Conservation (phyloP, 37 sponge, comb jelly and placozoan species). For the Beroe ovata region DNA sequence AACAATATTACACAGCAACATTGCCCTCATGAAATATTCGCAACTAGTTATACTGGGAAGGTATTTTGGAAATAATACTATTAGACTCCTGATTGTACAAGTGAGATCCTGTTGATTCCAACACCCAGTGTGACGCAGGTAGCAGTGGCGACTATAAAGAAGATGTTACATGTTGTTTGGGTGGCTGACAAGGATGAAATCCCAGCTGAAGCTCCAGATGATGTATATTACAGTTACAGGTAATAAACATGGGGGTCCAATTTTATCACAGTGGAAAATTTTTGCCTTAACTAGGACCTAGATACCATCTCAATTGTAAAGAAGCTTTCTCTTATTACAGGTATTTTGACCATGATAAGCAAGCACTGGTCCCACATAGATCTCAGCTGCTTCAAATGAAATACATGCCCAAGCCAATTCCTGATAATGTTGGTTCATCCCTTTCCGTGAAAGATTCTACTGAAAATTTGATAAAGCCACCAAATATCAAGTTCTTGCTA, state of each 20-base stretch:
- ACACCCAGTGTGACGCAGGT: background rate
- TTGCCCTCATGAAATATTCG: conserved; percentile 34
- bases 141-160: background rate
- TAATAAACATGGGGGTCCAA: too few relatives aligned
- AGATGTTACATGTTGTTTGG: conserved; percentile 19
- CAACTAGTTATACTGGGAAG: conserved; percentile 53
- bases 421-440: background rate
- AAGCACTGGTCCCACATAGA: conserved; percentile 7
- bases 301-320: too few relatives aligned
- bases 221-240: conserved; percentile 60
- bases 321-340: background rate
- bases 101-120: too few relatives aligned
- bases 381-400: background rate
- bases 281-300: too few relatives aligned
- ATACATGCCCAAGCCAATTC: conserved; percentile 35
- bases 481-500: conserved; percentile 6
- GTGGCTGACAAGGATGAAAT: conserved; percentile 38
- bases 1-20: background rate
- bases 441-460: background rate
- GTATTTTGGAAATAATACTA: background rate
- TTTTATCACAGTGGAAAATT: too few relatives aligned
- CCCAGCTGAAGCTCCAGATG: background rate
- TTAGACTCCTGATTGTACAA: background rate
- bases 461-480: background rate
- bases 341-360: conserved; percentile 54